Percentiles rank a stretch among this genome's conserved stretches.
Conservation (phyloP, 2,113 vertebrate genomes). For the Psammodynastes pulverulentus region DNA sequence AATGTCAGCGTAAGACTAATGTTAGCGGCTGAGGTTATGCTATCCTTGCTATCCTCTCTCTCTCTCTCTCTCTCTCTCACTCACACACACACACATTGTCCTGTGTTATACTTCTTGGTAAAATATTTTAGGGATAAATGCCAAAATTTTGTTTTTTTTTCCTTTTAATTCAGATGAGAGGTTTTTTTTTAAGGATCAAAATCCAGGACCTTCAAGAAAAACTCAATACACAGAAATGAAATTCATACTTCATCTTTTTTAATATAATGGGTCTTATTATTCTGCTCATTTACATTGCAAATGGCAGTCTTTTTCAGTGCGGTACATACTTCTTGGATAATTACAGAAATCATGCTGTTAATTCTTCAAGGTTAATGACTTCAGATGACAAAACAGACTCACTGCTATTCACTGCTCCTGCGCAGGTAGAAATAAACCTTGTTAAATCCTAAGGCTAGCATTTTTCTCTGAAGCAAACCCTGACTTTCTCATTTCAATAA, state of each 20-base stretch:
- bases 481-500: neutral
- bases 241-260: neutral
- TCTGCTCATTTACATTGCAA: conserved; percentile 5
- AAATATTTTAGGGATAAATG: neutral
- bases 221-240: neutral
- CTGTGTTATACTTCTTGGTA: neutral
- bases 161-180: neutral
- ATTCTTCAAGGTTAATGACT: conserved; percentile 9
- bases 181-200: neutral
- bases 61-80: conserved; percentile 8
- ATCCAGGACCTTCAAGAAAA: neutral
- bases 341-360: neutral
- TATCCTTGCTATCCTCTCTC: neutral
- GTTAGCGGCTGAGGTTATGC: conserved; percentile 26
- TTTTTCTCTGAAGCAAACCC: neutral
- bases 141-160: neutral
- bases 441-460: neutral
- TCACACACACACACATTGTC: conserved; percentile 5
- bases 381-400: neutral
- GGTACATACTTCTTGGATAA: neutral
- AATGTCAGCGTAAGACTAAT: conserved; percentile 30
- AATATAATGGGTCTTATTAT: neutral
- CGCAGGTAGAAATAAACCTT: neutral
- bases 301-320: neutral
- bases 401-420: neutral